Conservation (phyloP, 2,797 vertebrate genomes). For the Gambusia yucatana region DNA sequence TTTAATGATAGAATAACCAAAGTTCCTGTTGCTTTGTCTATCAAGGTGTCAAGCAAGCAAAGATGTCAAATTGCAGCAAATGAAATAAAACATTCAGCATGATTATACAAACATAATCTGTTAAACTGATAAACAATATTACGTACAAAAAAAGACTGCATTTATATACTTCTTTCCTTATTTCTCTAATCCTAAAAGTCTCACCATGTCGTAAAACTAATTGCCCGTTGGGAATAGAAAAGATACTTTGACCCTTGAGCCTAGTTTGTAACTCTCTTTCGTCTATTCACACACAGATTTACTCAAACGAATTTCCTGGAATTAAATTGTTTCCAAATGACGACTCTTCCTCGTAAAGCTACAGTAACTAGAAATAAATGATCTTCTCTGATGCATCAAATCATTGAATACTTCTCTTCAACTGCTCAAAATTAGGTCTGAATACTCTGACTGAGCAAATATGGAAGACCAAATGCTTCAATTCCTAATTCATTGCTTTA, state of each 20-base stretch:
- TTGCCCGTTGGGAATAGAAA: background rate
- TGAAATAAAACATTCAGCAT: background rate
- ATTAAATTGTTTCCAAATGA: background rate
- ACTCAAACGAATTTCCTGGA: background rate
- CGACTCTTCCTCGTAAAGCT: background rate
- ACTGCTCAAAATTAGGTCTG: background rate
- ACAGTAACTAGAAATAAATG: background rate
- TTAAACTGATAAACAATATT: background rate
- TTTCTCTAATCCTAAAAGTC: background rate
- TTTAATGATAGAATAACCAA: background rate
- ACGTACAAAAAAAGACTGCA: too few species aligned
- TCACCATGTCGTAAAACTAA: background rate
- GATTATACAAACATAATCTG: background rate
- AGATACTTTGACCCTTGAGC: background rate
- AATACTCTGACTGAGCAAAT: background rate
- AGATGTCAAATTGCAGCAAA: background rate
- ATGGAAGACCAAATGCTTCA: background rate
- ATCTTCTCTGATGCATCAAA: background rate
- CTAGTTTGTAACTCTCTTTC: background rate
- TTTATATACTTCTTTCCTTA: too few species aligned
- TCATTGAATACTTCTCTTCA: background rate
- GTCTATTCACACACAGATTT: background rate
- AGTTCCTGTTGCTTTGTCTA: background rate
- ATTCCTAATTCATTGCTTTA: background rate
- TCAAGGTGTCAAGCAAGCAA: background rate